Percentiles rank a stretch among this genome's conserved stretches.
phyloP scores from a whole-genome alignment of 2,888 invertebrate genomes.

The Aphidius colemani region DNA sequence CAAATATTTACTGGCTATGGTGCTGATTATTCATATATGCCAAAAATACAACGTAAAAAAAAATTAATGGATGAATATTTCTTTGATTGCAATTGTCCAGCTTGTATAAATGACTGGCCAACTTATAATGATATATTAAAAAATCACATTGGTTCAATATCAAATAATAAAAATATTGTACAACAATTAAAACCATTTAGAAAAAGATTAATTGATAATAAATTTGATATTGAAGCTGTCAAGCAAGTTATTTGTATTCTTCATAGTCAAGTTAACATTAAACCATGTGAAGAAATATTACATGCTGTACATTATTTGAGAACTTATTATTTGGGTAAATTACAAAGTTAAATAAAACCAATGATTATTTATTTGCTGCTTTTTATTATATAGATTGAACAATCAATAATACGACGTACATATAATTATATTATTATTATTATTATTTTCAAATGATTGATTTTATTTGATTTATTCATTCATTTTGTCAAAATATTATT shows the following conservation, averaged over 20 bases:
- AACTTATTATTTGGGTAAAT: constrained; percentile 58
- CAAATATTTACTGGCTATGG: constrained; percentile 57
- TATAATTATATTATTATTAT: too few species aligned
- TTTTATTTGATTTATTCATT: too few species aligned
- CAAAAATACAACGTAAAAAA: constrained; percentile 43
- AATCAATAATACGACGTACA: too few species aligned
- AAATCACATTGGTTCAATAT: constrained; percentile 51
- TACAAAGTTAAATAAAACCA: constrained; percentile 10
- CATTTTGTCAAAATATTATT: too few species aligned
- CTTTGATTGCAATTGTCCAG: constrained; percentile 52
- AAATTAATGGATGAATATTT: constrained; percentile 55
- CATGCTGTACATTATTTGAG: constrained; percentile 55
- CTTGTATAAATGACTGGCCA: constrained; percentile 53
- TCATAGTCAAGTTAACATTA: constrained; percentile 44
- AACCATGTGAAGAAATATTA: constrained; percentile 56
- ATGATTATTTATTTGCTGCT: constrained; percentile 23
- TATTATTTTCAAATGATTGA: too few species aligned
- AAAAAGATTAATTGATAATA: constrained; percentile 46
- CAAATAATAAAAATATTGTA: constrained; percentile 47
- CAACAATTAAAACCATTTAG: constrained; percentile 50
- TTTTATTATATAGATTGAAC: constrained; percentile 5
- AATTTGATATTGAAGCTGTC: constrained; percentile 56
- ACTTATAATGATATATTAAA: constrained; percentile 48
- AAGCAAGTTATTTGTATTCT: constrained; percentile 49
- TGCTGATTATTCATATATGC: constrained; percentile 52